Percentiles rank a stretch among this genome's conserved stretches.
These are phyloP conservation scores for Dione vanillae DNA, from an alignment of 2,888 invertebrate species.

Conservation along the genomic window DNA sequence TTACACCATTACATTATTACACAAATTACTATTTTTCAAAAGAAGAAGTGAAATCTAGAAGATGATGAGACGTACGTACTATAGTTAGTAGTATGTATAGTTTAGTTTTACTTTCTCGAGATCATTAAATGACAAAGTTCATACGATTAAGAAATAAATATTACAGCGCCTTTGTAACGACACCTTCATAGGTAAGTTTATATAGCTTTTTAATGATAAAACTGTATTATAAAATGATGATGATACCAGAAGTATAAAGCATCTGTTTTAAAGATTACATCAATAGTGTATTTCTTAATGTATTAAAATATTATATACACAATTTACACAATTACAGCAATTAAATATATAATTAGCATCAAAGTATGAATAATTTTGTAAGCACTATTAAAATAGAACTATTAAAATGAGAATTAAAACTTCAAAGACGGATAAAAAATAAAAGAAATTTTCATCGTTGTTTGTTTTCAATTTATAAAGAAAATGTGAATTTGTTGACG, in stretches of 20 bases:
- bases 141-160: not conserved
- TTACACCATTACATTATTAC: no score
- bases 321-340: no score
- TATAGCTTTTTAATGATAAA: constrained; percentile 24
- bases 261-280: constrained; percentile 7
- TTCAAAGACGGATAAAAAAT: constrained; percentile 10
- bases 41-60: no score
- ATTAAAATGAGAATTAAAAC: constrained; percentile 7
- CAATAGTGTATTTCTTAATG: not conserved
- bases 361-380: not conserved
- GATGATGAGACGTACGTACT: no score
- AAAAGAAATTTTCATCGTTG: constrained; percentile 18
- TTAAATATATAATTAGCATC: no score
- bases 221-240: not conserved
- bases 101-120: no score
- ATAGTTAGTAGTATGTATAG: no score
- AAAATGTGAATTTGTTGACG: constrained; percentile 11
- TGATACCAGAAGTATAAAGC: constrained; percentile 16
- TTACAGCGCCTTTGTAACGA: not conserved
- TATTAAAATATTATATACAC: not conserved
- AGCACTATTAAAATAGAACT: not conserved
- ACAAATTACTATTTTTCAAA: no score
- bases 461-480: constrained; percentile 8
- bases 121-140: constrained; percentile 4
- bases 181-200: not conserved